These are phyloP conservation scores for Zaprionus camerounensis DNA, from an alignment of 1,140 invertebrate genomes.

Conservation along the genomic window DNA sequence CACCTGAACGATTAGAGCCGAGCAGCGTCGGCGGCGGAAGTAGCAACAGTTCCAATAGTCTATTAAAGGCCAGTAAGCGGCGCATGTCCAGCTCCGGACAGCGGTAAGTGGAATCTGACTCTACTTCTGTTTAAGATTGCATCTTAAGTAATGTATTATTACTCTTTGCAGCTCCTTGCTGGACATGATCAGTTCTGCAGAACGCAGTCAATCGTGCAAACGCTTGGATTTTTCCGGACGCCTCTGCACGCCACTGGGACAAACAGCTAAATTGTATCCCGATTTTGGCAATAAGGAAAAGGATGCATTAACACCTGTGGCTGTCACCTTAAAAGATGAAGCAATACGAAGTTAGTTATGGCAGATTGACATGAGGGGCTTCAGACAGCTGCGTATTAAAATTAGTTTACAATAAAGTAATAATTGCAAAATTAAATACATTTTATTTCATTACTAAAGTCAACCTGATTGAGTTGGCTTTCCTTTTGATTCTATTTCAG, in stretches of 20 bases:
- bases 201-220: slow-evolving; percentile 86
- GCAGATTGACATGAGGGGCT: background rate
- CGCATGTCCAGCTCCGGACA: slow-evolving; percentile 77
- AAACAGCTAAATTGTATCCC: slow-evolving; percentile 91
- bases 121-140: background rate
- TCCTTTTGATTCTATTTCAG: background rate
- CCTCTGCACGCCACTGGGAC: slow-evolving; percentile 87
- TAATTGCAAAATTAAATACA: too few relatives aligned
- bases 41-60: slow-evolving; percentile 61
- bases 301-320: slow-evolving; percentile 37
- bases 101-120: slow-evolving; percentile 27
- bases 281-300: slow-evolving; percentile 87
- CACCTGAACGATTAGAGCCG: slow-evolving; percentile 87
- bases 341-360: slow-evolving; percentile 48
- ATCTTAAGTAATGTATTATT: background rate
- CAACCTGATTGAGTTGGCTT: background rate
- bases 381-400: background rate
- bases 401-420: background rate
- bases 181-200: slow-evolving; percentile 87
- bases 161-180: slow-evolving; percentile 85
- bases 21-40: slow-evolving; percentile 53
- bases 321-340: slow-evolving; percentile 52
- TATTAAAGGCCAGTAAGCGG: slow-evolving; percentile 84
- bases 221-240: slow-evolving; percentile 92
- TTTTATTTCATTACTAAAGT: background rate